A percentile compares a stretch with the other conserved stretches of the same genome.
These are phyloP conservation scores for Orthochromis malagaraziensis DNA, from an alignment of 2,113 vertebrate genomes.

Conservation along the genomic window DNA sequence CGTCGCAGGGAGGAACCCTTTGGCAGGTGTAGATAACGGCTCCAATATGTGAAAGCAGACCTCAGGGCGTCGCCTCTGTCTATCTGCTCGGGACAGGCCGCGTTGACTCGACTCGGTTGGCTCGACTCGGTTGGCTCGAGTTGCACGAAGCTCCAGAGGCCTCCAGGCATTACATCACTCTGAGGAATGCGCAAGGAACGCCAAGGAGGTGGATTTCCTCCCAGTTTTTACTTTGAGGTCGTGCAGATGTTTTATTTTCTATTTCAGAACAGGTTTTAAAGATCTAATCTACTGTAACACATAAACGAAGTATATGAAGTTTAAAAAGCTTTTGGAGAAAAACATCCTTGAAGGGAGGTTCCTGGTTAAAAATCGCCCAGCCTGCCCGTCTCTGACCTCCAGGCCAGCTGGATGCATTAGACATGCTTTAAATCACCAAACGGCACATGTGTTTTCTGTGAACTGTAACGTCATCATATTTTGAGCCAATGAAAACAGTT, in stretches of 20 bases:
- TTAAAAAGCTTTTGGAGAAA: background rate
- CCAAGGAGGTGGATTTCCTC: background rate
- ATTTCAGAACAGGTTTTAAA: background rate
- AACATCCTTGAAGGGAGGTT: background rate
- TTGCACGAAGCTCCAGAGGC: background rate
- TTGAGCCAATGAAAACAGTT: background rate
- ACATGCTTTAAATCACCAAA: background rate
- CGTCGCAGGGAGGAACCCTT: slow-evolving; percentile 7
- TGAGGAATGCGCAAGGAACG: background rate
- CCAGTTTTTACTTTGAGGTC: background rate
- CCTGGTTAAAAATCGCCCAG: background rate
- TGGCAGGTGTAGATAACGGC: slow-evolving; percentile 17
- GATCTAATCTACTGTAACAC: background rate
- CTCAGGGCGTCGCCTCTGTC: background rate
- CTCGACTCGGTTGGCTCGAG: background rate
- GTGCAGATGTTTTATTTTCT: background rate
- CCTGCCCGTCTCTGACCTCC: accelerated
- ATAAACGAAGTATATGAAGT: background rate
- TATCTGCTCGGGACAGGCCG: slow-evolving; percentile 27
- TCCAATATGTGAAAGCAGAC: background rate
- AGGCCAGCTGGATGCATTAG: background rate
- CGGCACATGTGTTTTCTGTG: background rate
- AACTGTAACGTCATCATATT: accelerated
- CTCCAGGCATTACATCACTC: background rate
- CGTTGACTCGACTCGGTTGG: background rate